Percentiles rank a stretch among this genome's conserved stretches.
Conservation (phyloP, 2,797 vertebrate species). For the Pseudocheirus occidentalis region DNA sequence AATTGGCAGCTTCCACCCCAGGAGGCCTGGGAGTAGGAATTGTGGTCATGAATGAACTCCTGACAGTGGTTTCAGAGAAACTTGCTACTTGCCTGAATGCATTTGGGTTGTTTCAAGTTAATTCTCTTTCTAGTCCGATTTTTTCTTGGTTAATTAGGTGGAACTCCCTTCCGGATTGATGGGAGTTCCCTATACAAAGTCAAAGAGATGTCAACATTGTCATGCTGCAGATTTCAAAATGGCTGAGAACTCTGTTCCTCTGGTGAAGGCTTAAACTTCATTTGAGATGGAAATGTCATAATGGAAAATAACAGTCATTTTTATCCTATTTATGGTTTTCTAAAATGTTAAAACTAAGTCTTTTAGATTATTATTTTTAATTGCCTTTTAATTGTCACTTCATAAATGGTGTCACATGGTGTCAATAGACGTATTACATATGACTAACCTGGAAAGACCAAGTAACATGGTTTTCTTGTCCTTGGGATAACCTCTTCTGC, state of each 20-base stretch:
- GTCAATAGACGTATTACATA: neutral
- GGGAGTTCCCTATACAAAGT: neutral
- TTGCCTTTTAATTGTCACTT: neutral
- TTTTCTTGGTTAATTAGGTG: conserved; percentile 41
- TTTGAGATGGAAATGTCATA: conserved; percentile 43
- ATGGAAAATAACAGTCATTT: conserved; percentile 10
- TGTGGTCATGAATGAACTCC: neutral
- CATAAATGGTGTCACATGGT: neutral
- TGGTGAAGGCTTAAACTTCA: conserved; percentile 14
- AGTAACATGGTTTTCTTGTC: neutral
- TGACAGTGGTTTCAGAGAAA: neutral
- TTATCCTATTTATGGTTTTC: conserved; percentile 21
- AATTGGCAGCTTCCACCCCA: neutral
- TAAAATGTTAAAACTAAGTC: conserved; percentile 7
- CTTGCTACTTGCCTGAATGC: neutral
- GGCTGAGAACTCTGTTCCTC: neutral
- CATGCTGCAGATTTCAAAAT: conserved; percentile 45
- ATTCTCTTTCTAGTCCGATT: neutral
- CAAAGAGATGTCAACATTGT: conserved; percentile 30
- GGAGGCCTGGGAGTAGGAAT: neutral
- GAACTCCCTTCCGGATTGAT: neutral
- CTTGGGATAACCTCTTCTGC: neutral
- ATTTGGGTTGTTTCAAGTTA: conserved; percentile 12
- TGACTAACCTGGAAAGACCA: neutral
- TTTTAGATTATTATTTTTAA: conserved; percentile 15